These are phyloP conservation scores for Sebastes variabilis DNA, from an alignment of 2,797 vertebrate genomes.

Conservation along the genomic window DNA sequence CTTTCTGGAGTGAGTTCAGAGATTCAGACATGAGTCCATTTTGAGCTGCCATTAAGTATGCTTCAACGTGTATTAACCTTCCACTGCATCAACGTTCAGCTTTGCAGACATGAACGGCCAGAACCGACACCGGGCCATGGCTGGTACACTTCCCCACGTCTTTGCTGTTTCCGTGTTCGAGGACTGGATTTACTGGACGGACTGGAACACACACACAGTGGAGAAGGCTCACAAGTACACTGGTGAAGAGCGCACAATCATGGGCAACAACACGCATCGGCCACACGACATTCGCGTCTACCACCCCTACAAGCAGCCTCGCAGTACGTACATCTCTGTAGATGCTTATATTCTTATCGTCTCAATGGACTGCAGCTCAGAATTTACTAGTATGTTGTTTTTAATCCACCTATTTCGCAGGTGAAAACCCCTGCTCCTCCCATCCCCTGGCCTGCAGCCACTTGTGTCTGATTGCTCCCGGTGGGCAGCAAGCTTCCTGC, in stretches of 20 bases:
- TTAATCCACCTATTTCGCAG: slow-evolving; percentile 33
- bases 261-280: slow-evolving; percentile 83
- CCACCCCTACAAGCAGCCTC: slow-evolving; percentile 80
- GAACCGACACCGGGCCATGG: slow-evolving; percentile 76
- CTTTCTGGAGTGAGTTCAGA: slow-evolving; percentile 76
- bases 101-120: slow-evolving; percentile 81
- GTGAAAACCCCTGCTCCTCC: slow-evolving; percentile 76
- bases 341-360: neutral
- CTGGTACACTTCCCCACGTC: slow-evolving; percentile 77
- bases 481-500: slow-evolving; percentile 70
- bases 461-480: slow-evolving; percentile 77
- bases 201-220: slow-evolving; percentile 80
- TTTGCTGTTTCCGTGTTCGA: slow-evolving; percentile 78
- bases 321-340: slow-evolving; percentile 53
- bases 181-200: slow-evolving; percentile 81
- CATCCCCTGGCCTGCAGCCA: slow-evolving; percentile 77
- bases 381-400: neutral
- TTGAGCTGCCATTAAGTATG: neutral
- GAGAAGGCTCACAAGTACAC: slow-evolving; percentile 82
- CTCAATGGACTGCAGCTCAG: neutral
- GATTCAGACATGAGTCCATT: neutral
- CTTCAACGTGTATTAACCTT: neutral
- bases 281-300: slow-evolving; percentile 76
- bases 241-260: slow-evolving; percentile 66
- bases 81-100: slow-evolving; percentile 30